Percentiles rank a stretch among this genome's conserved stretches.
Conservation (phyloP, 2,888 invertebrate species). For the Cryptus viduatorius region DNA sequence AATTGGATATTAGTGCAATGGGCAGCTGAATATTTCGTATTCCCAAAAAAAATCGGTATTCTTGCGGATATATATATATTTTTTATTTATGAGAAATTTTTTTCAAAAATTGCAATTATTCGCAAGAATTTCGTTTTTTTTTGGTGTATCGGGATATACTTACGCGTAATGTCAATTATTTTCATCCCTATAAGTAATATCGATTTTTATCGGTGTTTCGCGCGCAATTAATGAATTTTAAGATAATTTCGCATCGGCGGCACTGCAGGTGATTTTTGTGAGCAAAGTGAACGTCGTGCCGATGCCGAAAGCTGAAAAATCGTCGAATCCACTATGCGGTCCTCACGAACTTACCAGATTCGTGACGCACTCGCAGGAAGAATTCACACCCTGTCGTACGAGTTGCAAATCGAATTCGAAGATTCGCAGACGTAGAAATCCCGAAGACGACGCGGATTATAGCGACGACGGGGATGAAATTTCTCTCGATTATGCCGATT, state of each 20-base stretch:
- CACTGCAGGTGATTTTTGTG: conserved; percentile 53
- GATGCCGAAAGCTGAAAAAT: conserved; percentile 44
- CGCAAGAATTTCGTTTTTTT: too few relatives aligned
- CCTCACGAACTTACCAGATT: conserved; percentile 60
- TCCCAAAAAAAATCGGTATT: too few relatives aligned
- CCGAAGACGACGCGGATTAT: conserved; percentile 17
- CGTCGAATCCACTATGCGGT: conserved; percentile 41
- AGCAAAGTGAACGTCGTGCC: conserved; percentile 52
- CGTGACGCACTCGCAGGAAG: conserved; percentile 55
- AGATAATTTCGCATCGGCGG: not conserved
- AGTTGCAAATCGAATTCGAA: conserved; percentile 32
- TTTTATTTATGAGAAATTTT: too few relatives aligned
- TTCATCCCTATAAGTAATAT: too few relatives aligned
- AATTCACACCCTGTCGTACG: conserved; percentile 57
- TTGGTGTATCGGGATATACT: too few relatives aligned
- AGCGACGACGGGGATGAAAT: conserved; percentile 42
- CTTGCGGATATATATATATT: too few relatives aligned
- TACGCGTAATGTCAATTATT: too few relatives aligned
- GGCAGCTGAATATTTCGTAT: too few relatives aligned
- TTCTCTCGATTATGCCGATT: conserved; percentile 23
- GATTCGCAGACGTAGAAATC: conserved; percentile 44
- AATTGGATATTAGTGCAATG: too few relatives aligned
- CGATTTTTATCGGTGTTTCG: too few relatives aligned
- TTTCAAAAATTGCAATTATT: too few relatives aligned
- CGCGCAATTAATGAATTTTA: not conserved